phyloP scores from a whole-genome alignment of 1,140 invertebrate species.

The Drosophila virilis region DNA sequence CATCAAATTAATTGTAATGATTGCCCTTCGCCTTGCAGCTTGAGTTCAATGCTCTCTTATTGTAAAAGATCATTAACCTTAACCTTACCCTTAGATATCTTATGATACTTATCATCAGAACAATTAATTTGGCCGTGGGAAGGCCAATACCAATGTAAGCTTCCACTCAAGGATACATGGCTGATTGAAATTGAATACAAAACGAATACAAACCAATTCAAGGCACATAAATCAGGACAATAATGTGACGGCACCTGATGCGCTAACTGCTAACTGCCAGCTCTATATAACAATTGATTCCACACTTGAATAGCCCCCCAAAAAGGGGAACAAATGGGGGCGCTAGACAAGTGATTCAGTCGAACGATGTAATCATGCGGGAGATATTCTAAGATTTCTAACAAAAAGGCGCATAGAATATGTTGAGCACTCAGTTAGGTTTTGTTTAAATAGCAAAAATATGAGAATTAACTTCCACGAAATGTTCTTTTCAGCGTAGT shows the following conservation, averaged over 20 bases:
- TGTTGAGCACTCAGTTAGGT: slow-evolving; percentile 13
- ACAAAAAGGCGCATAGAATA: slow-evolving; percentile 31
- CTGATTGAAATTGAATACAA: slow-evolving; percentile 72
- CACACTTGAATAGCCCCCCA: slow-evolving; percentile 22
- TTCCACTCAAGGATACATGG: slow-evolving; percentile 69
- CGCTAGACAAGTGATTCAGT: slow-evolving; percentile 38
- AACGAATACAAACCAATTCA: slow-evolving; percentile 40
- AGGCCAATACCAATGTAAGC: slow-evolving; percentile 47
- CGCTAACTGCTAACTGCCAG: slow-evolving; percentile 62
- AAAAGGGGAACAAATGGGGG: slow-evolving; percentile 18
- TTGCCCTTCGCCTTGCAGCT: too few species aligned
- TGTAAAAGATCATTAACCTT: slow-evolving; percentile 64
- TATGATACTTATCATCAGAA: slow-evolving; percentile 34
- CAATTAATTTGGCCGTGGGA: slow-evolving; percentile 61
- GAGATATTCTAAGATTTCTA: slow-evolving; percentile 48
- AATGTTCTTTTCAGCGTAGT: slow-evolving; percentile 45
- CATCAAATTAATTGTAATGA: neutral
- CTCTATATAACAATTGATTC: slow-evolving; percentile 59
- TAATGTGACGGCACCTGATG: slow-evolving; percentile 68
- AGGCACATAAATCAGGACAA: slow-evolving; percentile 51
- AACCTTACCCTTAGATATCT: slow-evolving; percentile 29
- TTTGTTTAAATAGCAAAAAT: slow-evolving; percentile 67
- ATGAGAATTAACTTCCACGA: slow-evolving; percentile 72
- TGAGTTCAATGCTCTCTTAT: slow-evolving; percentile 50
- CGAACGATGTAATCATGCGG: slow-evolving; percentile 55